Conservation (phyloP, 1,140 invertebrate species). For the Diprion similis region DNA sequence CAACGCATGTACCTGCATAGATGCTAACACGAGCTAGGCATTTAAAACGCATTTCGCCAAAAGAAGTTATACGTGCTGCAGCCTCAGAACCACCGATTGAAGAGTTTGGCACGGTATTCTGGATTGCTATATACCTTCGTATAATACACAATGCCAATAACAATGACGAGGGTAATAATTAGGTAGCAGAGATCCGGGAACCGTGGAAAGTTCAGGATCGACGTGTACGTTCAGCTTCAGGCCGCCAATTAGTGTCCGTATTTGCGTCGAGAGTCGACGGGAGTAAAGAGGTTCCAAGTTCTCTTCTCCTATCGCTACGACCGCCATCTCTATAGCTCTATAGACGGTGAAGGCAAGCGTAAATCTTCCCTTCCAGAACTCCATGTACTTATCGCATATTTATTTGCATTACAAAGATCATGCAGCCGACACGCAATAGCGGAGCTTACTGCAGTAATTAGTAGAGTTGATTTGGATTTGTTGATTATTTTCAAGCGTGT, state of each 20-base stretch:
- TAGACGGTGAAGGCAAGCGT: not conserved
- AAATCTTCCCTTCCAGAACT: not conserved
- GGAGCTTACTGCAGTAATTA: not conserved
- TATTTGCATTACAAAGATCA: no score
- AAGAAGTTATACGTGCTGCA: not conserved
- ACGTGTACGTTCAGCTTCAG: not conserved
- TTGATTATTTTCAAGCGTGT: not conserved
- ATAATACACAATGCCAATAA: not conserved
- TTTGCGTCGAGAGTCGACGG: not conserved
- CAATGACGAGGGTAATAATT: not conserved
- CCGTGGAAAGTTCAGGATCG: no score
- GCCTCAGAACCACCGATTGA: no score
- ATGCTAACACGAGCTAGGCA: not conserved
- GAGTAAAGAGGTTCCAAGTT: not conserved
- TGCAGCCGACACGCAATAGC: no score
- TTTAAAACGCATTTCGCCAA: not conserved
- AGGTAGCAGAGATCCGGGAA: no score
- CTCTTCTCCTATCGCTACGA: not conserved
- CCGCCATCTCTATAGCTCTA: no score
- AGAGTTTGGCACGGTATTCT: not conserved
- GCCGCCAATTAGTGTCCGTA: not conserved
- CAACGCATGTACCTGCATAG: no score
- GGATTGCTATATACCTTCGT: not conserved
- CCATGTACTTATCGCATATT: not conserved
- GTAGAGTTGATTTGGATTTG: no score